Evolutionary conservation across 2,113 vertebrate genomes (phyloP), one percentile per base, ranked within the genome.

Genomic region (Nipponia nippon): DNA sequence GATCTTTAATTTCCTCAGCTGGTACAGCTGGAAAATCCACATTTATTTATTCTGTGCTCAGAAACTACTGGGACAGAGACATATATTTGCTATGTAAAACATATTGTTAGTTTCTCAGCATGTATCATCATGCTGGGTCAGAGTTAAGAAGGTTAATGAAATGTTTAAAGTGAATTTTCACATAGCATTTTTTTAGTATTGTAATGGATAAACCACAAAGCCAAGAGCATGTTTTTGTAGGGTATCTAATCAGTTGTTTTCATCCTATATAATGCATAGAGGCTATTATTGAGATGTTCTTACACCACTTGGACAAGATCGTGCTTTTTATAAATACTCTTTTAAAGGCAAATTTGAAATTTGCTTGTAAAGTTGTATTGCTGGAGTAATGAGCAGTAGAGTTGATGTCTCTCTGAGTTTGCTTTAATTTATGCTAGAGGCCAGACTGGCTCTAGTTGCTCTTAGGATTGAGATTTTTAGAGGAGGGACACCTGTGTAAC

Each of bases 1-100:
- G 91, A 75, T 87, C 89, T 95, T 78, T 95, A 91, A 97, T 94
- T 95, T 95, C 83, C 89, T 87, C 81, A 50, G 49, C 95, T 32
- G 44, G 94, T 95, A 80, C 61, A 94, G 93, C 97, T 92, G 89
- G 97, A 97, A 97, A 95, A 95, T 91, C 78, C 15, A 73, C 29
- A 3, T 88, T 84, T 90, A 84, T 95, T 84, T 93, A 66, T 58
- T 90, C 78, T 70, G 9, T 62, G 49, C 61, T 85, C 66, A 77
- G 62, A 87, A 94, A 88, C 59, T 66, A 53, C 65, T 63, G 53
- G 46, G 38, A 70, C 55, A 85, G 78, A 89, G 56, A 87, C 82
- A 73, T 55, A 23, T 27, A 91, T 94, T 93, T 93, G 58, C 78
- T 77, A 88, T 93, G 93, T 83, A 94, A 91, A 95, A 91, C 36